phyloP scores from a whole-genome alignment of 2,113 vertebrate species.

The Pagrus major region DNA sequence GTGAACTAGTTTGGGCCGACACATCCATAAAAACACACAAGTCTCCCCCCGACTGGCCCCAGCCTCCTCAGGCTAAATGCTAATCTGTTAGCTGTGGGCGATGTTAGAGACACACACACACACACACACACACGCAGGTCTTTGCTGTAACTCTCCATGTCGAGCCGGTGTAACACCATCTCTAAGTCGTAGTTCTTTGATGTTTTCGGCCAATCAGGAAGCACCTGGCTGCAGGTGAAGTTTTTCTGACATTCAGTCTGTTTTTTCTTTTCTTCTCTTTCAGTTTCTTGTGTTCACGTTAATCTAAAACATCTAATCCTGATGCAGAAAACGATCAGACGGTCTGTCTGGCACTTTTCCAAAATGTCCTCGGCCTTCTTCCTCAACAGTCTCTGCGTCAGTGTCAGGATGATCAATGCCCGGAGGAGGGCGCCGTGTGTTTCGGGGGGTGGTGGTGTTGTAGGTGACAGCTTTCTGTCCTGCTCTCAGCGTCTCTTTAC shows the following conservation, averaged over 20 bases:
- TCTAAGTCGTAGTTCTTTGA: background rate
- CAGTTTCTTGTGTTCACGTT: background rate
- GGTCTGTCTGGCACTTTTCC: background rate
- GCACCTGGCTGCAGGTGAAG: background rate
- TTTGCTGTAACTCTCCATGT: background rate
- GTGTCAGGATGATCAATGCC: background rate
- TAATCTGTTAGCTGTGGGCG: background rate
- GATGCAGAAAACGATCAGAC: background rate
- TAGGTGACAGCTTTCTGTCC: slow-evolving; percentile 15
- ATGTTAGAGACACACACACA: background rate
- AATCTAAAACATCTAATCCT: background rate
- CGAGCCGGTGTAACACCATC: background rate
- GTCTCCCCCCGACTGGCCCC: background rate
- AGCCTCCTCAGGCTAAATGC: background rate
- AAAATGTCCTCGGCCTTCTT: background rate
- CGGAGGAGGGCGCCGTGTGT: background rate
- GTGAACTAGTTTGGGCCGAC: slow-evolving; percentile 27
- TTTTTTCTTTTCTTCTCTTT: background rate
- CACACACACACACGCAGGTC: background rate
- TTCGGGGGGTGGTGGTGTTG: background rate
- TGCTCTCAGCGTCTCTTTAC: background rate
- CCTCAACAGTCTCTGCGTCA: background rate
- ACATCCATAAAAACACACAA: background rate
- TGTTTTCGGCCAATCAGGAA: slow-evolving; percentile 11
- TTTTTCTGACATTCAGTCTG: background rate